Conservation (phyloP, 1,140 invertebrate genomes). For the Cherax quadricarinatus region DNA sequence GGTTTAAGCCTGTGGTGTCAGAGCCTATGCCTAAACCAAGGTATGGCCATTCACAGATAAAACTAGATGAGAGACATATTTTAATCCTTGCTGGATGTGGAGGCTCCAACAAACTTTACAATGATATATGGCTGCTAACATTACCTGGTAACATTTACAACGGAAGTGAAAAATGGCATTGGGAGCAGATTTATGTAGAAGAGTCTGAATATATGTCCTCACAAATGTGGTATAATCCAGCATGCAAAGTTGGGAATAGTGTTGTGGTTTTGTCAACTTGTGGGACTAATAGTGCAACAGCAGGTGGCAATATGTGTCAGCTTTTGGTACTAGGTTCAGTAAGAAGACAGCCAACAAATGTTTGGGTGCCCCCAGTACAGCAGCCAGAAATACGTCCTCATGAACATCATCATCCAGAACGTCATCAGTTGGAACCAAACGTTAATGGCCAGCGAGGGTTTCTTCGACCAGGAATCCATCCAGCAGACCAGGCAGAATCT, state of each 20-base stretch:
- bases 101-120: slow-evolving; percentile 84
- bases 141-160: slow-evolving; percentile 78
- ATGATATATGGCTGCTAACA: slow-evolving; percentile 84
- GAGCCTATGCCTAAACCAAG: slow-evolving; percentile 86
- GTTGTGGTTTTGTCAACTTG: slow-evolving; percentile 81
- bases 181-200: slow-evolving; percentile 86
- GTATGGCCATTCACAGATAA: slow-evolving; percentile 93
- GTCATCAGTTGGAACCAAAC: slow-evolving; percentile 72
- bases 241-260: slow-evolving; percentile 86
- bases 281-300: slow-evolving; percentile 18
- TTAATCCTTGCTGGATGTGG: slow-evolving; percentile 80
- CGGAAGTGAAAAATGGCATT: slow-evolving; percentile 82
- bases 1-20: slow-evolving; percentile 82
- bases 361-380: slow-evolving; percentile 75
- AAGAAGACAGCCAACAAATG: slow-evolving; percentile 64
- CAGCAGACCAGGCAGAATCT: slow-evolving; percentile 49
- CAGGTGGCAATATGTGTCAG: slow-evolving; percentile 61
- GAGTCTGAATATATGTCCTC: slow-evolving; percentile 87
- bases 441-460: slow-evolving; percentile 69
- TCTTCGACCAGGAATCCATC: slow-evolving; percentile 57
- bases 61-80: slow-evolving; percentile 77
- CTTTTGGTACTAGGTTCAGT: slow-evolving; percentile 60
- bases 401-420: slow-evolving; percentile 77
- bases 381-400: slow-evolving; percentile 67
- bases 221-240: slow-evolving; percentile 95